These are phyloP conservation scores for Arizona elegans DNA, from an alignment of 2,113 vertebrate genomes.

Conservation along the genomic window DNA sequence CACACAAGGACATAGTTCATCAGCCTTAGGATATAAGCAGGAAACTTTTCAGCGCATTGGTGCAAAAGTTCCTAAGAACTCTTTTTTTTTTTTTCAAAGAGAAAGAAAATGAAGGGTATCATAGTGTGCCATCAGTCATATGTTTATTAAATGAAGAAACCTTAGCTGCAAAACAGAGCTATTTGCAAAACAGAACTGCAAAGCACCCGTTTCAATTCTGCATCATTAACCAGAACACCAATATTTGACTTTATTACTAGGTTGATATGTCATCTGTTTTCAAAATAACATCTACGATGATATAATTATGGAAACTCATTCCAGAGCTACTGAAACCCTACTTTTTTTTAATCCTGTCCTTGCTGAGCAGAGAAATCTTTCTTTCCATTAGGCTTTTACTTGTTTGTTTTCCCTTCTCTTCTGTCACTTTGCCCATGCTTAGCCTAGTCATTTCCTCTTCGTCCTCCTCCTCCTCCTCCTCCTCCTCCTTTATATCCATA, in stretches of 20 bases:
- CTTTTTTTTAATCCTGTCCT: neutral
- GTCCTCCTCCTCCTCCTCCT: neutral
- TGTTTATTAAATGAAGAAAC: neutral
- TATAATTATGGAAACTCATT: neutral
- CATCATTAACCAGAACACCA: neutral
- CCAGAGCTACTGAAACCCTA: neutral
- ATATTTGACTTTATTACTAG: neutral
- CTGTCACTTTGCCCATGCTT: neutral
- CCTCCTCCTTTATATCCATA: too few relatives aligned
- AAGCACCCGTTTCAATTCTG: neutral
- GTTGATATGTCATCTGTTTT: neutral
- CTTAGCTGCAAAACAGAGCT: neutral
- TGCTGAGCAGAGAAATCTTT: neutral
- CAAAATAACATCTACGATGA: neutral
- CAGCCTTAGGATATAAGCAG: neutral
- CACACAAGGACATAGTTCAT: neutral
- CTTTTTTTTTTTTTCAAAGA: neutral
- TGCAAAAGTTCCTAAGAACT: neutral
- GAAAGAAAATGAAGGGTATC: neutral
- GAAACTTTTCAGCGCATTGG: neutral
- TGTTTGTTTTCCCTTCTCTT: neutral
- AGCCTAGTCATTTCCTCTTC: neutral
- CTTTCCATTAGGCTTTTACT: neutral
- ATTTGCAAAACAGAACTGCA: neutral
- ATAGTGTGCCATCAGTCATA: neutral